Base-by-base conservation (phyloP, 2,797 vertebrate species). In the Arctocebus calabarensis region DNA sequence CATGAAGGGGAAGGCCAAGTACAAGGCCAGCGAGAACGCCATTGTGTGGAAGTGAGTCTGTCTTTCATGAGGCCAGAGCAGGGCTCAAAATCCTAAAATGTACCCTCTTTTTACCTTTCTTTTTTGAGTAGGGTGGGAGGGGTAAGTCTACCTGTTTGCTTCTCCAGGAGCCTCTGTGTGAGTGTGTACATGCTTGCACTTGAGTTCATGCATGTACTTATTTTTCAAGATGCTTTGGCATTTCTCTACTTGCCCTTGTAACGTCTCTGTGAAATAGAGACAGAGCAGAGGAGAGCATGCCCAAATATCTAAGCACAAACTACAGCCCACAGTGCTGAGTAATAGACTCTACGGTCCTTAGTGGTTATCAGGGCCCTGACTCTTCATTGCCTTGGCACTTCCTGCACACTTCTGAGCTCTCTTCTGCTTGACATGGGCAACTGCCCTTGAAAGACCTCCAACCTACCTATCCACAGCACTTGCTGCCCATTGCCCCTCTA, bases 1-100 rank as follows among this genome's bases (percentile, higher is more conserved):
- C 97, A 99, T 99, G 99, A 99, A 99, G 98, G 99, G 99, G 97
- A 99, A 99, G 97, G 99, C 99, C 0, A 99, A 99, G 98, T 99
- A 99, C 98, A 99, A 99, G 98, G 99, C 99, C 99, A 99, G 99
- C 87, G 99, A 99, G 98, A 99, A 99, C 52, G 99, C 99, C 98
- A 99, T 99, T 14, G 99, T 99, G 48, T 99, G 99, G 99, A 99
- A 99, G 99, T 99, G 97, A 99, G 99, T 99, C 81, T 84, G 71
- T 66, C 55, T 48, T 88, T 92, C 19, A 16, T n/a, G 71, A 78
- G 81, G 70, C n/a, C 25, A 16, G 68, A 66, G 66, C 40, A 64
- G 88, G 89, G 62, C 59, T 88, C 64, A 40, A 52, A 45, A 78
- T 88, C 25, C 29, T 74, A 45, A 43, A 23, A 17, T 78, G 77